Evolutionary conservation across 2,113 vertebrate genomes (phyloP), one percentile per base, ranked within the genome.

Genomic region (Empidonax alnorum): DNA sequence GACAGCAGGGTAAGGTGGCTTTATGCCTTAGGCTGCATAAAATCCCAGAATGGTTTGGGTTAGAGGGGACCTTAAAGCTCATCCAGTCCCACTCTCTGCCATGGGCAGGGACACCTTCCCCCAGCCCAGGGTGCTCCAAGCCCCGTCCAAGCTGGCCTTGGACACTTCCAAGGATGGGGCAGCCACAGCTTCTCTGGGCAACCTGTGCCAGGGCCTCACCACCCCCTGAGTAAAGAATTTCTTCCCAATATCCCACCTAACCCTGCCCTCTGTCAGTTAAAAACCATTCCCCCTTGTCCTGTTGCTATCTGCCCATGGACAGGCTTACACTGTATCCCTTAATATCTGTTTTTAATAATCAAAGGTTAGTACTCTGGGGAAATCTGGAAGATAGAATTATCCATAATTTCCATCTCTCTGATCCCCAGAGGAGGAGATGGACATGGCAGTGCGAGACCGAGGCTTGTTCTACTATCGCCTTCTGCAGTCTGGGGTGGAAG

Each of bases 381-480:
- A 14, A 19, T 27, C 14, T 49, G 42, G 46, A 30, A 37, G 59
- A 2, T 50, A 12, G 41, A 50, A 31, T 49, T 47, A n/a, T 53
- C 75, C 24, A 0, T 35, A 5, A 39, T 20, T 41, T 10, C 3
- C 9, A 1, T 87, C 82, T 94, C 10, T 97, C 22, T 96, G 25
- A 55, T 89, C 93, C 47, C 37, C 97, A 99, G 99, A 99, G 96
- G 99, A 99, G 97, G 99, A 99, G 96, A 98, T 96, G 28, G 98
- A 99, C 78, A 98, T 99, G 99, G 98, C 98, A 3, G 98, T 99
- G 12, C 98, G 98, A 6, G 99, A 99, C 97, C 99, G 98, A 23
- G 99, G 98, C 0, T 96, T 99, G n/a, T 98, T 99, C 96, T 99
- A 98, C 97, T 99, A 99, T 74, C 98, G 98, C 86, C 98, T 99